Conservation (phyloP, 1,140 invertebrate species). For the Archivesica marissinica region DNA sequence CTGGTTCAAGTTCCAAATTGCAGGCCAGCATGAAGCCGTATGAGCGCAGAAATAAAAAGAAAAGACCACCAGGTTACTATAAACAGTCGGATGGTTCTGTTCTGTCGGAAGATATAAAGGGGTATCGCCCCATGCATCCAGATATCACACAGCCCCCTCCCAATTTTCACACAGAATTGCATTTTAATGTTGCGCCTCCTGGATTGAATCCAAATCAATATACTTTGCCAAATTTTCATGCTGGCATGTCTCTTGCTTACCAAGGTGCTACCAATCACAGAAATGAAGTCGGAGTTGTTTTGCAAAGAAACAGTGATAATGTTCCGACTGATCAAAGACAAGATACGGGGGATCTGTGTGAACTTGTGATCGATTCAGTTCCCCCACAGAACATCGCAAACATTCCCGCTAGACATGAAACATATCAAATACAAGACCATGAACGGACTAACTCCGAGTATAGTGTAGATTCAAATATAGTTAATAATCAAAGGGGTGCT, state of each 20-base stretch:
- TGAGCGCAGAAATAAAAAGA: slow-evolving; percentile 60
- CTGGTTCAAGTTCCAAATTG: slow-evolving; percentile 27
- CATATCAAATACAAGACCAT: slow-evolving; percentile 60
- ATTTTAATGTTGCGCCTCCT: slow-evolving; percentile 23
- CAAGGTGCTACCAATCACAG: slow-evolving; percentile 1
- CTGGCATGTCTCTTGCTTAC: not conserved
- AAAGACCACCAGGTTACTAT: slow-evolving; percentile 57
- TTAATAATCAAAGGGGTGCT: not conserved
- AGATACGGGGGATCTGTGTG: slow-evolving; percentile 13
- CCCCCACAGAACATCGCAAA: not conserved
- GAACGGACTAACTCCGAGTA: slow-evolving; percentile 50
- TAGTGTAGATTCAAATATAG: not conserved
- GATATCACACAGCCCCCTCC: slow-evolving; percentile 17
- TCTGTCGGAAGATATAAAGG: not conserved
- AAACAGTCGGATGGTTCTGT: slow-evolving; percentile 2
- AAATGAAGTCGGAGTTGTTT: not conserved
- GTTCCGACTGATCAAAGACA: not conserved
- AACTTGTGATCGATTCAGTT: slow-evolving; percentile 36
- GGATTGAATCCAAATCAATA: slow-evolving; percentile 34
- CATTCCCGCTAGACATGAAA: slow-evolving; percentile 51
- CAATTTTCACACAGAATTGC: slow-evolving; percentile 32
- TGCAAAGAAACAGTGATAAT: not conserved
- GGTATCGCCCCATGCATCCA: not conserved
- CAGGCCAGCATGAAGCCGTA: slow-evolving; percentile 58
- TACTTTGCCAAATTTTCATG: not conserved